A percentile compares a stretch with the other conserved stretches of the same genome.
Evolutionary conservation across 2,888 invertebrate species (phyloP).

Genomic region (Plagiodera versicolora): DNA sequence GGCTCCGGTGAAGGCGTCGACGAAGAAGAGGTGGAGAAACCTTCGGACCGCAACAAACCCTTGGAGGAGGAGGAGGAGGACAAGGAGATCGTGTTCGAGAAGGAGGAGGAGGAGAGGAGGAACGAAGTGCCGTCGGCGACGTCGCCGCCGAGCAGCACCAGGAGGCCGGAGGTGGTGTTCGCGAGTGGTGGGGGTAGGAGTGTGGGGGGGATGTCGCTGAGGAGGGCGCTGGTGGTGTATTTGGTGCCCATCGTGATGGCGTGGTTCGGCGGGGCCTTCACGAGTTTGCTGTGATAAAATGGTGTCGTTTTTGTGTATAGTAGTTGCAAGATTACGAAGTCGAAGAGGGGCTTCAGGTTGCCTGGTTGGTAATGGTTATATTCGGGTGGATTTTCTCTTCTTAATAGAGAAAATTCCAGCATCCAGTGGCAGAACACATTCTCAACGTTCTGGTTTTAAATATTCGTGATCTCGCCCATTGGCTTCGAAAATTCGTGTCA

Average conservation of each 20-base stretch:
- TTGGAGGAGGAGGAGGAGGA: constrained; percentile 23
- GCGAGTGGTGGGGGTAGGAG: constrained; percentile 13
- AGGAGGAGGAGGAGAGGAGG: constrained; percentile 19
- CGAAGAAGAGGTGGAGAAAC: constrained; percentile 38
- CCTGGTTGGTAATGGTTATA: neutral
- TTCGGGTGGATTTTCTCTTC: too few species aligned
- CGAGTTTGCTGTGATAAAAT: constrained; percentile 78
- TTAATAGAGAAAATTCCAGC: too few species aligned
- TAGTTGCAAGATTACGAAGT: neutral
- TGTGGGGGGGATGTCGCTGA: constrained; percentile 53
- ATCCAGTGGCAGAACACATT: too few species aligned
- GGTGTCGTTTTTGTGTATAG: neutral
- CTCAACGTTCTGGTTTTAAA: too few species aligned
- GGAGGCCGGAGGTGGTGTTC: constrained; percentile 38
- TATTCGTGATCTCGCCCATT: too few species aligned
- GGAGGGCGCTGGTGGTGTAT: constrained; percentile 71
- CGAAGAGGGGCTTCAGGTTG: neutral
- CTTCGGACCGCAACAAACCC: too few species aligned
- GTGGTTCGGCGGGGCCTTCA: constrained; percentile 82
- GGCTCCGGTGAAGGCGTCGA: constrained; percentile 54
- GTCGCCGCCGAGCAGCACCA: constrained; percentile 36
- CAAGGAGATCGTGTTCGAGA: constrained; percentile 20
- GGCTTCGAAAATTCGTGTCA: too few species aligned
- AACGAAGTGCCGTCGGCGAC: constrained; percentile 23
- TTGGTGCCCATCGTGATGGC: constrained; percentile 80